Conservation (phyloP, 2,888 invertebrate species). For the Cordylochernes scorpioides region DNA sequence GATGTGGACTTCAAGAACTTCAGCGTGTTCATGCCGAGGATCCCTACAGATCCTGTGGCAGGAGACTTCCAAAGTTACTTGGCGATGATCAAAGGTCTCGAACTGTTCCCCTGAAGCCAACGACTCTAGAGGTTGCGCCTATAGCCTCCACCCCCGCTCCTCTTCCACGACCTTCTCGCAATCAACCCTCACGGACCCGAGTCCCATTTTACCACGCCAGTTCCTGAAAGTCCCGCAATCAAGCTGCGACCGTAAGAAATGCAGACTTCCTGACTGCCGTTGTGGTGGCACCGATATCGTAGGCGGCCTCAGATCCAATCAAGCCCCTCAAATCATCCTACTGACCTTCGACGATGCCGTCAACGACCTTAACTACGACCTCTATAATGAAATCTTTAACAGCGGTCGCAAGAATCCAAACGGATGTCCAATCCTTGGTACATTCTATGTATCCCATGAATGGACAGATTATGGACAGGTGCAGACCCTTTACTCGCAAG, state of each 20-base stretch:
- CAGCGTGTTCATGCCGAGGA: too few species aligned
- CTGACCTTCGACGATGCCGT: constrained; percentile 83
- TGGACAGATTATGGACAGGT: constrained; percentile 98
- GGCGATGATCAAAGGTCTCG: too few species aligned
- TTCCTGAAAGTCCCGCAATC: constrained; percentile 21
- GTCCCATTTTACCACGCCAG: constrained; percentile 15
- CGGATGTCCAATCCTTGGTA: constrained; percentile 33
- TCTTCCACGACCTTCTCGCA: constrained; percentile 11
- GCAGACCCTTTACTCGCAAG: constrained; percentile 70
- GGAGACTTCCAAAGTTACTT: too few species aligned
- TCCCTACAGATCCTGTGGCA: too few species aligned
- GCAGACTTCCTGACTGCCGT: constrained; percentile 59
- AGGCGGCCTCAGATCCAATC: constrained; percentile 50
- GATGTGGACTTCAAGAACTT: too few species aligned
- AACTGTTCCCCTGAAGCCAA: constrained; percentile 3
- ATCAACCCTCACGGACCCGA: constrained; percentile 29
- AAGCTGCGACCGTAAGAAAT: constrained; percentile 74
- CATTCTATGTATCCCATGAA: constrained; percentile 93
- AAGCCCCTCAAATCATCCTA: constrained; percentile 67
- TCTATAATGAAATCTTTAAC: constrained; percentile 38
- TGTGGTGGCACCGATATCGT: constrained; percentile 76
- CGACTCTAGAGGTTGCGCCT: too few species aligned
- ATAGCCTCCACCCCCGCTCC: constrained; percentile 14
- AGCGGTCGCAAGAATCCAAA: constrained; percentile 24
- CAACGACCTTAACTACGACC: constrained; percentile 72